Conservation (phyloP, 2,888 invertebrate genomes). For the Dasypogon diadema region DNA sequence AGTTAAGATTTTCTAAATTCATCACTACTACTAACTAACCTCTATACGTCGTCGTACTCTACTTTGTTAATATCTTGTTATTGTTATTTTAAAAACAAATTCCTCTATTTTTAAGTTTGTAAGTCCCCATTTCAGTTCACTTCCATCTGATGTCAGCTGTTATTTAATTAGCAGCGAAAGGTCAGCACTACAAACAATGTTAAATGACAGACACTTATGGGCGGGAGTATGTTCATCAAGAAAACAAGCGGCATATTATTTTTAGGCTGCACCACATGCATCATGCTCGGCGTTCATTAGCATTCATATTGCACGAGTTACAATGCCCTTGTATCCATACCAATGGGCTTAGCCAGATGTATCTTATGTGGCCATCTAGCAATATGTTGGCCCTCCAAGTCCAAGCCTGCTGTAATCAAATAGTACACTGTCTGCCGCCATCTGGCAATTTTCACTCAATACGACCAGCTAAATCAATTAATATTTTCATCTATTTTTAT, state of each 20-base stretch:
- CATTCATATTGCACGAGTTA: background rate
- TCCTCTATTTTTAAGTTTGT: too few relatives aligned
- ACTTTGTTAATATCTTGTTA: too few relatives aligned
- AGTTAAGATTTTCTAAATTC: too few relatives aligned
- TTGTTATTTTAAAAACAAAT: too few relatives aligned
- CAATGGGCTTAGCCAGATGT: conserved; percentile 27
- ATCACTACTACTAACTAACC: too few relatives aligned
- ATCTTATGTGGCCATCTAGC: background rate
- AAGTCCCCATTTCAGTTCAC: background rate
- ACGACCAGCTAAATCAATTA: background rate
- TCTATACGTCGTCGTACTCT: too few relatives aligned
- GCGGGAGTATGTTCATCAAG: background rate
- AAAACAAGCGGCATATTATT: background rate
- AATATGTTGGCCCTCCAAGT: background rate
- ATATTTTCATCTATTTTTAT: background rate
- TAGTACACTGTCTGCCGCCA: background rate
- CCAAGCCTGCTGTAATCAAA: background rate
- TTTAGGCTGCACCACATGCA: background rate
- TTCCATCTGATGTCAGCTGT: background rate
- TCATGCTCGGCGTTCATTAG: conserved; percentile 10
- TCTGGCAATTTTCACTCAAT: background rate
- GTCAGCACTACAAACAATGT: conserved; percentile 18
- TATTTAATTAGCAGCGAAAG: conserved; percentile 38
- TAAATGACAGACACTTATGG: conserved; percentile 34
- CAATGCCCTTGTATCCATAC: background rate